A percentile compares a stretch with the other conserved stretches of the same genome.
Evolutionary conservation across 2,113 vertebrate species (phyloP).

Genomic region (Cromileptes altivelis): DNA sequence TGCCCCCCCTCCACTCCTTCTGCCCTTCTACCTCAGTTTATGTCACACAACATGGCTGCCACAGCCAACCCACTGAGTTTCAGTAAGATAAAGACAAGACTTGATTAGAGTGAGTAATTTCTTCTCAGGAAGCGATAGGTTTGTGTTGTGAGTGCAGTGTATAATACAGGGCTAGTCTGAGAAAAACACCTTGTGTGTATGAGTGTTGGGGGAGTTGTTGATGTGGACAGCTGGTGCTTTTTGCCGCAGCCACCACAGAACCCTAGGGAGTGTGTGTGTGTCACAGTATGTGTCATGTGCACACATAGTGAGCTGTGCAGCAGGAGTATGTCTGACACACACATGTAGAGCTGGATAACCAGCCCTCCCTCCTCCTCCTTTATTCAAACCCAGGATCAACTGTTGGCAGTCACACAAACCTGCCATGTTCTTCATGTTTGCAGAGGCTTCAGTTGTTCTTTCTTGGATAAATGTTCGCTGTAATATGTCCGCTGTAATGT

Average conservation of each 20-base stretch:
- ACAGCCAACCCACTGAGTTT: neutral
- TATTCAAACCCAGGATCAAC: constrained; percentile 25
- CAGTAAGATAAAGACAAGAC: neutral
- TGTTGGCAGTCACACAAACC: constrained; percentile 33
- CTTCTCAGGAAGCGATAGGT: neutral
- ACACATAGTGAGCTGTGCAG: constrained; percentile 37
- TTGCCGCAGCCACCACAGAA: constrained; percentile 59
- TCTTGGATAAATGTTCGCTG: neutral
- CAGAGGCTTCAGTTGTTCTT: neutral
- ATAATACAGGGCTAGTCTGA: constrained; percentile 19
- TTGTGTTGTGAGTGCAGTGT: constrained; percentile 3
- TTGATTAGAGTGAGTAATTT: constrained; percentile 19
- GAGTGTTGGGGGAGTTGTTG: constrained; percentile 50
- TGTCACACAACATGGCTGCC: constrained; percentile 54
- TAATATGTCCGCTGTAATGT: neutral
- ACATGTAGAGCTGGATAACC: constrained; percentile 24
- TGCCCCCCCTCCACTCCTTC: neutral
- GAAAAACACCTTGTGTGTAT: constrained; percentile 36
- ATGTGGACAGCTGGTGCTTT: constrained; percentile 69
- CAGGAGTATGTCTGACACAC: constrained; percentile 43
- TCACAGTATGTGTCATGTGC: constrained; percentile 40
- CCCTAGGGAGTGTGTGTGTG: constrained; percentile 32
- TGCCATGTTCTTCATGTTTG: neutral
- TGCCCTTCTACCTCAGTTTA: constrained; percentile 16
- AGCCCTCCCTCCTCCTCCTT: neutral